A percentile compares a stretch with the other conserved stretches of the same genome.
phyloP scores from a whole-genome alignment of 2,113 vertebrate genomes.

The Australoheros scitulus region DNA sequence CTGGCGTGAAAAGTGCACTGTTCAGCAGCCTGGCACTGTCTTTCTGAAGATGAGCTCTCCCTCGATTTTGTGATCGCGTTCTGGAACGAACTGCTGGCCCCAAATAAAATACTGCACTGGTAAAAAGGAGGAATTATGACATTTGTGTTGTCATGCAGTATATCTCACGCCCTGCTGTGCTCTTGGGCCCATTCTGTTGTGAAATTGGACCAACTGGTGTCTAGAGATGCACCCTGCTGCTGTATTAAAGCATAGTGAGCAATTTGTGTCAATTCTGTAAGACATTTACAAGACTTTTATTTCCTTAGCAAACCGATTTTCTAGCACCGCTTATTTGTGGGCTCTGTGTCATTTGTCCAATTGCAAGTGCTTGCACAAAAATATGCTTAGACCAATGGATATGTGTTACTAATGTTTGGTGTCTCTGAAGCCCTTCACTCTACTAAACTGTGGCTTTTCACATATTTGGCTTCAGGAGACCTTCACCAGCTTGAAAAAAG shows the following conservation, averaged over 20 bases:
- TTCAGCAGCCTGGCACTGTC: slow-evolving; percentile 70
- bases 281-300: slow-evolving; percentile 40
- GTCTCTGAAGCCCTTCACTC: slow-evolving; percentile 40
- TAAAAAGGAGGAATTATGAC: slow-evolving; percentile 62
- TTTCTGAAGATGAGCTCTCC: slow-evolving; percentile 56
- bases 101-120: slow-evolving; percentile 53
- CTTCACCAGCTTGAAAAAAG: slow-evolving; percentile 12
- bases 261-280: slow-evolving; percentile 55
- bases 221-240: slow-evolving; percentile 62
- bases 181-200: slow-evolving; percentile 57
- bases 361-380: slow-evolving; percentile 3
- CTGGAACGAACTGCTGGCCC: slow-evolving; percentile 55
- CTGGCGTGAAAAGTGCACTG: slow-evolving; percentile 70
- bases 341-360: background rate
- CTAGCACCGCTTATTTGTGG: background rate
- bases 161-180: slow-evolving; percentile 49
- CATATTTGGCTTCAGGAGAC: slow-evolving; percentile 50
- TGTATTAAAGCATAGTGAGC: slow-evolving; percentile 43
- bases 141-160: slow-evolving; percentile 47
- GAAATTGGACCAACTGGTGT: slow-evolving; percentile 67
- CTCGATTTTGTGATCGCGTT: slow-evolving; percentile 44
- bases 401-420: slow-evolving; percentile 23
- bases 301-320: slow-evolving; percentile 28
- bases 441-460: slow-evolving; percentile 51
- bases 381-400: background rate